A percentile compares a stretch with the other conserved stretches of the same genome.
phyloP scores from a whole-genome alignment of 2,888 invertebrate genomes.

The Aspidiotus destructor region DNA sequence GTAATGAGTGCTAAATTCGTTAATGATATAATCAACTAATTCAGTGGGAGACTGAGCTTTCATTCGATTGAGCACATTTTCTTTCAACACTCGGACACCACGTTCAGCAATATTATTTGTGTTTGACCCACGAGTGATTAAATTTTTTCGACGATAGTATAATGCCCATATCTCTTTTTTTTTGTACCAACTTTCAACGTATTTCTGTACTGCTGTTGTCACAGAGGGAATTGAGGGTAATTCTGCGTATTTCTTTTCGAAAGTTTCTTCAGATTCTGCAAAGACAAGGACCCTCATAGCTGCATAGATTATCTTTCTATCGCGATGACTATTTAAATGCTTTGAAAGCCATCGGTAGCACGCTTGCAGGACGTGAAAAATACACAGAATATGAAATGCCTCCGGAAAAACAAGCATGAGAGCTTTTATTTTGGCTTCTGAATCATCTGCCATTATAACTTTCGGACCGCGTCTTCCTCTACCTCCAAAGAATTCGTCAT shows the following conservation, averaged over 20 bases:
- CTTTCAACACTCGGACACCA: not conserved
- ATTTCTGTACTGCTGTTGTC: no score
- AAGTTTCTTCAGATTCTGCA: no score
- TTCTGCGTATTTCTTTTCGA: no score
- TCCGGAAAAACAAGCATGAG: not conserved
- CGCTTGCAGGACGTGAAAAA: not conserved
- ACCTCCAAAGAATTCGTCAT: not conserved
- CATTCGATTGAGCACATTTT: not conserved
- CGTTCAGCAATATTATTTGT: not conserved
- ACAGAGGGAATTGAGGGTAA: no score
- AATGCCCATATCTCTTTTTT: no score
- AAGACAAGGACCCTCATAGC: no score
- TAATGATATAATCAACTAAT: not conserved
- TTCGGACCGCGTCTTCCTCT: not conserved
- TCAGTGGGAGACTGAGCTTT: not conserved
- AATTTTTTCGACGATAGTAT: not conserved
- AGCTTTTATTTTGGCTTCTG: not conserved
- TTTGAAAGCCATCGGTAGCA: not conserved
- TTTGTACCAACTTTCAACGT: no score
- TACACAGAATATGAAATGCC: not conserved
- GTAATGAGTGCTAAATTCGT: not conserved
- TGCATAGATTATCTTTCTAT: no score
- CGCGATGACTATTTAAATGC: not conserved
- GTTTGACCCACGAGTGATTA: no score
- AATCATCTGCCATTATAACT: not conserved